phyloP scores from a whole-genome alignment of 2,113 vertebrate species.

The Psammodynastes pulverulentus region DNA sequence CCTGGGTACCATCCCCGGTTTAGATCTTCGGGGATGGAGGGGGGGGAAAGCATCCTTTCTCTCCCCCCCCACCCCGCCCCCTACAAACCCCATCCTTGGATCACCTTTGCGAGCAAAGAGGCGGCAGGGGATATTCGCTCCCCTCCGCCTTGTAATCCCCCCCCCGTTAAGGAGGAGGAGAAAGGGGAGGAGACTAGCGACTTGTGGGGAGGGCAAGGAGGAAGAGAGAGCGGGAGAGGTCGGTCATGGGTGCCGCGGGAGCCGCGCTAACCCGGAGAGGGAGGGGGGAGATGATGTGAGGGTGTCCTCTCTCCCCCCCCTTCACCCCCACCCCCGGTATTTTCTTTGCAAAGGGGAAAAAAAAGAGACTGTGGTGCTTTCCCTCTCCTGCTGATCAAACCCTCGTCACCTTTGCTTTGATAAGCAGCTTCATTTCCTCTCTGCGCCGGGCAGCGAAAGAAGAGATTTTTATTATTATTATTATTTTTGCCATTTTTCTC shows the following conservation, averaged over 20 bases:
- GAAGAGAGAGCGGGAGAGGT: not conserved
- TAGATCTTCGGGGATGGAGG: not conserved
- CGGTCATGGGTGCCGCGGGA: conserved; percentile 22
- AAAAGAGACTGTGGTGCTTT: not conserved
- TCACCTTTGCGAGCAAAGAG: not conserved
- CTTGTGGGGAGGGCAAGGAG: not conserved
- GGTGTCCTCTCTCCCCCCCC: not conserved
- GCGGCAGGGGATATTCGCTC: no score
- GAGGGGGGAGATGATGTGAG: not conserved
- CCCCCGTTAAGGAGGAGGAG: conserved; percentile 27
- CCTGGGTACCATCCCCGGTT: not conserved
- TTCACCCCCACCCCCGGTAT: not conserved
- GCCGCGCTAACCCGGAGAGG: not conserved
- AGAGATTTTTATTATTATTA: not conserved
- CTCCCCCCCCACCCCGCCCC: no score
- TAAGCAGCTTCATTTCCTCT: not conserved
- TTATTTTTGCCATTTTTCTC: not conserved
- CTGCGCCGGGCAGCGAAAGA: not conserved
- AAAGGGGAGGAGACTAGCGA: conserved; percentile 5
- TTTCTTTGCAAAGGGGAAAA: not conserved
- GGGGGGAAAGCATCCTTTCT: not conserved
- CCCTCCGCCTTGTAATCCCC: not conserved
- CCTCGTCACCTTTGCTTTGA: not conserved
- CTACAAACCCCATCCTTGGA: not conserved
- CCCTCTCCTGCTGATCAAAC: not conserved